Base-by-base conservation (phyloP, 2,888 invertebrate genomes). In the Eupithecia inturbata region DNA sequence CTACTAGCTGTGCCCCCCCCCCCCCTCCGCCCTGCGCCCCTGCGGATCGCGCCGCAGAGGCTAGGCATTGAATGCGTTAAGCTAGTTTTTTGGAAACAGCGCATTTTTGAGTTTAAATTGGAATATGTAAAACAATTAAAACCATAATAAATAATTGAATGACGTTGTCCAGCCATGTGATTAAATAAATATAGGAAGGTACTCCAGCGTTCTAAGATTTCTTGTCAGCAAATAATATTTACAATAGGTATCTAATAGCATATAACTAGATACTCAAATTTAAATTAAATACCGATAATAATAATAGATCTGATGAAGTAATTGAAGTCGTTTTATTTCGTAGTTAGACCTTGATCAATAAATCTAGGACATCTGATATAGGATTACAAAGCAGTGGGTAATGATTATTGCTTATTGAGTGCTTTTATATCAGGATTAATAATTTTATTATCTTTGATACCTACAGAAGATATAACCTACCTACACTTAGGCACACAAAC, bases 301-400 rank as follows among this genome's bases (percentile, higher is more conserved):
- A 26, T 57, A 31, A 62, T 19, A 31, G 9, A 62, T 12, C 31
- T 9, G n/a, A 53, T 10, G 62, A 62, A 19, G 19, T 31, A 31
- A 62, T 31, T 62, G 62, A 31, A 16, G 62, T 31, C 62, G 4
- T 63, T 41, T 45, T 26, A 70, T 71, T 74, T 68, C n/a, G 33
- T 49, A 66, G 16, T 14, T 22, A 67, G 63, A 45, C 75, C 70
- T 72, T 70, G 72, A 63, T 68, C 19, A 69, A 33, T 69, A 62
- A 49, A 76, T 70, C 63, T 73, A 71, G 75, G 71, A 60, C 75
- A 76, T 68, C 72, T 71, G 75, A 76, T 76, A 73, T 68, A 71
- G 49, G 70, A 57, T 64, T 70, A 64, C 63, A n/a, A 70, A 57
- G 64, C 60, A 68, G 57, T 16, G 14, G 53, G 53, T 53, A 12